These are phyloP conservation scores for Bombus affinis DNA, from an alignment of 1,140 invertebrate genomes.

Conservation along the genomic window DNA sequence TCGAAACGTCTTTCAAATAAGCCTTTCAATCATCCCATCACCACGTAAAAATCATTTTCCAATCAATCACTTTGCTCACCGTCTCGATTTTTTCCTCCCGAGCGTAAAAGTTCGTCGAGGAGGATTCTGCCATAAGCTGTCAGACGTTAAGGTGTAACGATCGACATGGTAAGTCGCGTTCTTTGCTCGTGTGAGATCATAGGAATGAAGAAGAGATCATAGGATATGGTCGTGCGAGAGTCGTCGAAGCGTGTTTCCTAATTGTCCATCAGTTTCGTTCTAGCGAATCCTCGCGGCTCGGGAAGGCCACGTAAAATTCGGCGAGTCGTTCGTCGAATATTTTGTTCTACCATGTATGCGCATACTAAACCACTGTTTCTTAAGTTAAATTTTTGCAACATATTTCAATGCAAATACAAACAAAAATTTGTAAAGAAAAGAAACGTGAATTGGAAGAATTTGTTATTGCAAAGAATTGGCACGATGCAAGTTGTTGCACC, in stretches of 20 bases:
- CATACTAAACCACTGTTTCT: not conserved
- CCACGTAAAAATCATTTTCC: not conserved
- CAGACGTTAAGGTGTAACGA: not conserved
- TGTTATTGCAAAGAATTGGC: too few relatives aligned
- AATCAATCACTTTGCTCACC: not conserved
- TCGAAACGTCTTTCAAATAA: not conserved
- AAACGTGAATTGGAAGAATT: too few relatives aligned
- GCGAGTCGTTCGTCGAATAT: too few relatives aligned
- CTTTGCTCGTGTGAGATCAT: not conserved
- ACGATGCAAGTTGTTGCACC: too few relatives aligned
- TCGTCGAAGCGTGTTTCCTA: constrained; percentile 57
- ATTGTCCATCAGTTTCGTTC: constrained; percentile 4
- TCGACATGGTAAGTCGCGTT: not conserved
- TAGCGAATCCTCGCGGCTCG: not conserved
- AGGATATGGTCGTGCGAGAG: not conserved
- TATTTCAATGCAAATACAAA: too few relatives aligned
- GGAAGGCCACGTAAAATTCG: constrained; percentile 5
- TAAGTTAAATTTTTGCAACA: not conserved
- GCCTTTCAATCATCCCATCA: not conserved
- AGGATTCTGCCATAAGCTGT: not conserved
- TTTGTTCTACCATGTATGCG: too few relatives aligned
- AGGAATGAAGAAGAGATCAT: not conserved
- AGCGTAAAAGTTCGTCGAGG: not conserved
- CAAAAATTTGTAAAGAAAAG: too few relatives aligned
- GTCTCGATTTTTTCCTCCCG: not conserved